Base-by-base conservation (phyloP, 2,888 invertebrate species). In the Stenotaenia linearis region DNA sequence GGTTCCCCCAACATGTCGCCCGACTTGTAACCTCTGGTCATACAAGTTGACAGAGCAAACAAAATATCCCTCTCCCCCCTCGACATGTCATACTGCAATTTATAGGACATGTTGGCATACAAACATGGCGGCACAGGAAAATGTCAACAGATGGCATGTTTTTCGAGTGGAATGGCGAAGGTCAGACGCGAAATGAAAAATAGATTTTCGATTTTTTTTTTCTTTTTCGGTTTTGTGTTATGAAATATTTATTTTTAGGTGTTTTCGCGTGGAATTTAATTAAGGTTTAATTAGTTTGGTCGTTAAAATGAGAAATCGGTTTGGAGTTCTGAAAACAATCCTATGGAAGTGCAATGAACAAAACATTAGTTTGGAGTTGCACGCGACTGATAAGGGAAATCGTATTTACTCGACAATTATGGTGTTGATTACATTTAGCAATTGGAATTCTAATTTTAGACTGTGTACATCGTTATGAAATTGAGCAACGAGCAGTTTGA, bases 11-110 rank as follows among this genome's bases (percentile, higher is more conserved):
- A 69, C 69, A 69, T 69, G 69, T 69, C 69, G 69, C 23, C 69
- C 69, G 69, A 69, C 69, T 69, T 69, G 69, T 69, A 69, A 69
- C 69, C 69, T 69, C 69, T 69, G 69, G 69, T 69, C 69, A 69
- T 69, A 69, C 69, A 69, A 69, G 69, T 69, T 69, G 69, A 69
- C 69, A 69, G 69, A 69, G 69, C 69, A 69, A 69, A 69, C 69
- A 69, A 69, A 69, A 69, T 69, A 25, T 28, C 69, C 69, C 69
- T 69, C 69, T 69, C 23, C 28, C 69, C 69, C 69, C 28, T 28
- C 28, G 15, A 28, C 69, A 69, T 69, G 69, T 69, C 69, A 69
- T 25, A 69, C 25, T 69, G 69, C 69, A 69, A 69, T 69, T 69
- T 69, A 69, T 69, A 69, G 69, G 69, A 69, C 69, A 69, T 69